Evolutionary conservation across 2,113 vertebrate genomes (phyloP).

Genomic region (Progne subis): DNA sequence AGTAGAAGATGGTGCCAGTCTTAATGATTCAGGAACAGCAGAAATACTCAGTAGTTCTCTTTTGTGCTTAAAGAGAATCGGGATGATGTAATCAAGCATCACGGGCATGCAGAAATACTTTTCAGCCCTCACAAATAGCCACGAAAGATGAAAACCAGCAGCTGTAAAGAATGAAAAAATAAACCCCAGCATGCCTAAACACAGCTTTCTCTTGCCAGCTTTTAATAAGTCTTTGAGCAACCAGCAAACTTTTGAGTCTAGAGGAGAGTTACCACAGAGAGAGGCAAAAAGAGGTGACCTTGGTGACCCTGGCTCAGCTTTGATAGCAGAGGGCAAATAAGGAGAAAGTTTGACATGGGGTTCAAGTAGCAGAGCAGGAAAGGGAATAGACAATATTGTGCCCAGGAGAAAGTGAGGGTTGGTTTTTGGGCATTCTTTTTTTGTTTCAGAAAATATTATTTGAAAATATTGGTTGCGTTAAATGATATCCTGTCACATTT

Average conservation of each 20-base stretch:
- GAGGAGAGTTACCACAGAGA: background rate
- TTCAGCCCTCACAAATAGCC: background rate
- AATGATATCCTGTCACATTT: background rate
- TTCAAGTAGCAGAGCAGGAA: background rate
- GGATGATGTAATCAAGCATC: background rate
- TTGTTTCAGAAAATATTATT: background rate
- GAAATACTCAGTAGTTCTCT: background rate
- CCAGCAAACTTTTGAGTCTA: background rate
- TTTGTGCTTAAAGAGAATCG: background rate
- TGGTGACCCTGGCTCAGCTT: background rate
- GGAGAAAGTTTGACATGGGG: background rate
- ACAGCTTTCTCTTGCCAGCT: background rate
- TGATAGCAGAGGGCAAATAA: background rate
- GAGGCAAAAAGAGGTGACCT: background rate
- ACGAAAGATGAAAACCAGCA: background rate
- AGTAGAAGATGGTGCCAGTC: background rate
- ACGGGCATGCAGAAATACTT: background rate
- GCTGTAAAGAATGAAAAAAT: background rate
- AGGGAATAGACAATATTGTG: background rate
- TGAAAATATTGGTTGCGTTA: background rate
- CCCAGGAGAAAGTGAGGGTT: background rate
- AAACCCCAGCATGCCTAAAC: background rate
- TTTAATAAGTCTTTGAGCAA: background rate
- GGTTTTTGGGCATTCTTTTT: background rate
- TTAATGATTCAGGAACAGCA: background rate